Conservation (phyloP, 2,797 vertebrate genomes). For the Synanceia verrucosa region DNA sequence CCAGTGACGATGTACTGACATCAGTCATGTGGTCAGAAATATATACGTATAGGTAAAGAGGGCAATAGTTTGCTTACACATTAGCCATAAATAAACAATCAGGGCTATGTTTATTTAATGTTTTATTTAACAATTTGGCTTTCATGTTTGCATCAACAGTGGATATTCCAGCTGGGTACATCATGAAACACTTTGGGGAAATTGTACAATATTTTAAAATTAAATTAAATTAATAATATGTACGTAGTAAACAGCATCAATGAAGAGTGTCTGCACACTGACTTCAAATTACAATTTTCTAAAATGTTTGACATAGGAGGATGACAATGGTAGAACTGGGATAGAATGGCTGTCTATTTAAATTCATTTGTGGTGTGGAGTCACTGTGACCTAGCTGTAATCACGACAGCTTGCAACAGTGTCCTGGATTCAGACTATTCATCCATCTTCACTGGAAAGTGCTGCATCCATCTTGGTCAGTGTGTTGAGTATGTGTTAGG, state of each 20-base stretch:
- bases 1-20: background rate
- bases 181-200: background rate
- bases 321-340: background rate
- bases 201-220: too few species aligned
- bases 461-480: conserved; percentile 16
- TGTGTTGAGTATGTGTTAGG: conserved; percentile 6
- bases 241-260: background rate
- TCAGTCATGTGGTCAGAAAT: background rate
- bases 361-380: conserved; percentile 5
- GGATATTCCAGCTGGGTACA: background rate
- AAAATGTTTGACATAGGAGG: background rate
- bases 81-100: background rate
- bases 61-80: background rate
- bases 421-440: conserved; percentile 54
- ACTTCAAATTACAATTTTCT: background rate
- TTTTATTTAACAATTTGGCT: background rate
- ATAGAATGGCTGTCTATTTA: background rate
- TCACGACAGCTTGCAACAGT: background rate
- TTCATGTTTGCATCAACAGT: background rate
- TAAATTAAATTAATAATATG: too few species aligned
- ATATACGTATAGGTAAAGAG: background rate
- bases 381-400: background rate
- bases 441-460: conserved; percentile 10
- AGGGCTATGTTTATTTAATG: background rate
- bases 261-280: background rate